Base-by-base conservation (phyloP, 2,888 invertebrate species). In the Scaptomyza parva region DNA sequence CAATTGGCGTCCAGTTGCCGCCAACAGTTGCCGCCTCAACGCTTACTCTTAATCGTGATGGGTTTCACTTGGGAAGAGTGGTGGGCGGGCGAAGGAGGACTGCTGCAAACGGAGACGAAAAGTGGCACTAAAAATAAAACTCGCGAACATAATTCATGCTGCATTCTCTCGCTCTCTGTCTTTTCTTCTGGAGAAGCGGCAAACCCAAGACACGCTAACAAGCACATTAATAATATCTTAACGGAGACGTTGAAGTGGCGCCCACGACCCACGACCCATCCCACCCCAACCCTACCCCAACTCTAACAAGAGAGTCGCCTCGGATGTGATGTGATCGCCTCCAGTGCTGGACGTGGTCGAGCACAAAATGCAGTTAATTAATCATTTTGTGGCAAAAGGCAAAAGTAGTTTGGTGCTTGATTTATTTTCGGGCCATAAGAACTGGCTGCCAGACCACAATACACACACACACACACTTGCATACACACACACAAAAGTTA, bases 351-450 rank as follows among this genome's bases (percentile, higher is more conserved):
- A 81, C 85, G 79, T 78, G 86, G 80, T 64, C 69, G 75, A 67
- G 84, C 87, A 74, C 71, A 76, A 81, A 86, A 81, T 86, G 79
- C 85, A 84, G 85, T 85, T 87, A 84, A 84, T 84, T 84, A 84
- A 84, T 84, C 83, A 84, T 84, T 84, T 65, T 61, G 67, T 17
- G 37, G 37, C 17, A 37, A 37, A 17, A 57, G 58, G 62, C 70
- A 73, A 75, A 76, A 82, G 78, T 85, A 84, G 83, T 84, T 79
- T 84, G 74, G 69, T 64, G 74, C 81, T 84, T 84, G 83, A 84
- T 84, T 84, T 84, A 84, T 84, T 85, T 78, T 76, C 52, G 86
- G 86, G 71, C 65, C 75, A 79, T 68, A 72, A 78, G 82, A 71
- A 70, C 44, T 55, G 62, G 28, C 51, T 57, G 60, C 70, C 70